phyloP scores from a whole-genome alignment of 2,113 vertebrate species.

The Castor canadensis region DNA sequence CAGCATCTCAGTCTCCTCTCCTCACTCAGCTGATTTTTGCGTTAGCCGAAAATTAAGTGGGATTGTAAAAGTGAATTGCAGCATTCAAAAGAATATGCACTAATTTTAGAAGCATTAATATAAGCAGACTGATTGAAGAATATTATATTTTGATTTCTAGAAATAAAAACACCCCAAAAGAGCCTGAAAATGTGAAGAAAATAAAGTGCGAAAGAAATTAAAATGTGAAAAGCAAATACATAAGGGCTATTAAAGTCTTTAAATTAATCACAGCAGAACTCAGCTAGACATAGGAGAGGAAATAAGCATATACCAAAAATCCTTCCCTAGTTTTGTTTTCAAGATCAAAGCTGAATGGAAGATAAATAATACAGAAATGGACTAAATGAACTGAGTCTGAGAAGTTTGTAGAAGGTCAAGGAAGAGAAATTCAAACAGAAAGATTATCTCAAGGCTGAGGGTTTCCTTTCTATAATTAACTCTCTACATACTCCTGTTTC shows the following conservation, averaged over 20 bases:
- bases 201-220: background rate
- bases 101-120: conserved; percentile 46
- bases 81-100: conserved; percentile 3
- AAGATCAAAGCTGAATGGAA: conserved; percentile 50
- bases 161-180: conserved; percentile 12
- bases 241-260: background rate
- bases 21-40: conserved; percentile 18
- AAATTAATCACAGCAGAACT: background rate
- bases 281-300: background rate
- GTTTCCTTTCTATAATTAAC: background rate
- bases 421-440: conserved; percentile 19
- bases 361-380: background rate
- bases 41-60: background rate
- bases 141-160: conserved; percentile 17
- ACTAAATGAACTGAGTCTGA: background rate
- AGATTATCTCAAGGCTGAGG: background rate
- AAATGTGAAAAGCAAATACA: background rate
- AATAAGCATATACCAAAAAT: background rate
- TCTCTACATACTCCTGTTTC: background rate
- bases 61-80: conserved; percentile 5
- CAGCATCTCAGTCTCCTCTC: background rate
- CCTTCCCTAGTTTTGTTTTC: background rate
- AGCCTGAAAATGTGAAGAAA: background rate
- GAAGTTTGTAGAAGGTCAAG: conserved; percentile 14
- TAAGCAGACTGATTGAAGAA: background rate